Evolutionary conservation across 2,113 vertebrate species (phyloP).

Genomic region (Nycticebus coucang): DNA sequence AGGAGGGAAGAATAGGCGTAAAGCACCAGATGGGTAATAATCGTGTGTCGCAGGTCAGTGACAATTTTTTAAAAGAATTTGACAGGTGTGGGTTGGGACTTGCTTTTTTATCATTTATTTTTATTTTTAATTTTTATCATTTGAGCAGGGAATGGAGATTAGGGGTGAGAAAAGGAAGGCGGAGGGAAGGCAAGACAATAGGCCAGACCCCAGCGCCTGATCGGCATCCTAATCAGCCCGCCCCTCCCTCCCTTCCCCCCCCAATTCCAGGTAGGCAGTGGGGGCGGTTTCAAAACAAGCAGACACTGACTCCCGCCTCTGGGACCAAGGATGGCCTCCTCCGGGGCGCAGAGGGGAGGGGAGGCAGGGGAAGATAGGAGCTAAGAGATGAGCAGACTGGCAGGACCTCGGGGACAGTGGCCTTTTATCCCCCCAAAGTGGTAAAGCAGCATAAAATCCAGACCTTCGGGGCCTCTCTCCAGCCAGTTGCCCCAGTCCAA

Average conservation of each 20-base stretch:
- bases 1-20: conserved; percentile 54
- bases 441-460: background rate
- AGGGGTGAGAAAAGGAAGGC: conserved; percentile 43
- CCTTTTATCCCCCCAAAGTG: conserved; percentile 17
- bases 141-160: conserved; percentile 28
- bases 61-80: conserved; percentile 57
- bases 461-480: background rate
- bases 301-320: background rate
- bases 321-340: background rate
- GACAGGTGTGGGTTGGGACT: conserved; percentile 56
- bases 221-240: conserved; percentile 59
- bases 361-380: background rate
- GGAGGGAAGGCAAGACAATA: conserved; percentile 73
- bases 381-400: background rate
- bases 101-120: background rate
- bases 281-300: conserved; percentile 52
- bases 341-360: background rate
- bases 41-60: conserved; percentile 63
- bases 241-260: conserved; percentile 29
- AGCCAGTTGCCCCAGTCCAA: background rate
- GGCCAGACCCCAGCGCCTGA: conserved; percentile 49
- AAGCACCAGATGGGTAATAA: conserved; percentile 63
- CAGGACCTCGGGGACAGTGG: background rate
- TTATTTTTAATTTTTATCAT: background rate
- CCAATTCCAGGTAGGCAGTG: conserved; percentile 49